phyloP scores from a whole-genome alignment of 2,113 vertebrate species.

The Gymnogyps californianus region DNA sequence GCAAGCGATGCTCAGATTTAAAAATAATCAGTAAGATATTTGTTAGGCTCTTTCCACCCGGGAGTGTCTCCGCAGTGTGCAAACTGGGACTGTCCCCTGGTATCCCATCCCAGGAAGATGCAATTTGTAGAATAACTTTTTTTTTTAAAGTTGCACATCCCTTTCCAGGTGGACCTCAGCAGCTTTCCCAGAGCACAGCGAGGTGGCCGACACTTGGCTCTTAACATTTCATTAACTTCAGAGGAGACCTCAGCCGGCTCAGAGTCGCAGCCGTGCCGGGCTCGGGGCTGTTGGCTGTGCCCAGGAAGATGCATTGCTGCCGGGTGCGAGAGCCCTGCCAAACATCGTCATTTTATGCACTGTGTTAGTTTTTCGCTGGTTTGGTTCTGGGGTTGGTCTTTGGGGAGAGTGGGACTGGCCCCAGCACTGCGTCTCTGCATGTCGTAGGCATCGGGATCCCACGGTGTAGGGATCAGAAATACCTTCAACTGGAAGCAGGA shows the following conservation, averaged over 20 bases:
- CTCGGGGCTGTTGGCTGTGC: accelerated
- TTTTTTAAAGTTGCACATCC: not conserved
- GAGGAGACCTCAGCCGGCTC: not conserved
- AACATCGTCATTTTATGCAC: accelerated
- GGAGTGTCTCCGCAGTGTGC: not conserved
- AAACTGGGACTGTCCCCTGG: not conserved
- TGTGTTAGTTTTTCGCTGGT: not conserved
- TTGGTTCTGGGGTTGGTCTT: not conserved
- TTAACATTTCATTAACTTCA: not conserved
- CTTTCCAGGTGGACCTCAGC: not conserved
- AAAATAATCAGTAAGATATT: not conserved
- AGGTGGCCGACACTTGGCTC: not conserved
- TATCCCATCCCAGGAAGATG: not conserved
- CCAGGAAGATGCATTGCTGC: not conserved
- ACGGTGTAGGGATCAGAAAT: accelerated
- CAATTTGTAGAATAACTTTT: not conserved
- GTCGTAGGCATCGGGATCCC: accelerated
- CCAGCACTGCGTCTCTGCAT: accelerated
- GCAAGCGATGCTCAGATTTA: accelerated
- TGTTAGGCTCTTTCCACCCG: not conserved
- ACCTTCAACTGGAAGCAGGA: not conserved
- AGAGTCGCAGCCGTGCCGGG: accelerated
- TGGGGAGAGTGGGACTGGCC: not conserved
- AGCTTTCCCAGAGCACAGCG: accelerated
- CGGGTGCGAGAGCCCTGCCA: accelerated